Evolutionary conservation across 2,113 vertebrate genomes (phyloP), one percentile per base, ranked within the genome.

Genomic region (Cettia cetti): DNA sequence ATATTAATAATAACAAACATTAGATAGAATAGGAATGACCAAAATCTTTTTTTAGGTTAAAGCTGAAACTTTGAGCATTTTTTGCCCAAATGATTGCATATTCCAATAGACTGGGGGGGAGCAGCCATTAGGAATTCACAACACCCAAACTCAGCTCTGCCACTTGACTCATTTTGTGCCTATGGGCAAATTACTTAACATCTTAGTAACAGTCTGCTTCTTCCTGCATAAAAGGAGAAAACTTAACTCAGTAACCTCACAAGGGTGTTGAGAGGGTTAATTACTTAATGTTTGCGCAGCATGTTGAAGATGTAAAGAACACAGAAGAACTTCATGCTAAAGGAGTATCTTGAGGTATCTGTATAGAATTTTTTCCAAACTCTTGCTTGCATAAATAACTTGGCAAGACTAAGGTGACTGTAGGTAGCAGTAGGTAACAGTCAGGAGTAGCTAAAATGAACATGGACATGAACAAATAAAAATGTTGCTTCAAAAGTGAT

Each of bases 81-180:
- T 61, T 91, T 71, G 7, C 44, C 37, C 22, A 66, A 92, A 70
- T n/a, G 54, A 40, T 65, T 15, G 4, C 19, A 3, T 71, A 57
- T 57, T 94, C 44, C 53, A 63, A 3, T 26, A 56, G 54, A 68
- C 19, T 75, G 22, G 84, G 75, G 70, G 89, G 59, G n/a, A n/a
- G 56, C 39, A 20, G 64, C 57, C 12, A 85, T 82, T 78, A 71
- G 75, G 86, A 89, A 90, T 95, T 93, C 71, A 74, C 9, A 90
- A 54, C 71, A 91, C 71, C 39, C 13, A 19, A 54, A 66, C 31
- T 64, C 53, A 39, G 72, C 68, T 94, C 94, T 94, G 87, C 53
- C 42, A 64, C 26, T 72, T 89, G 89, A 87, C 78, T 96, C 84
- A 91, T 69, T 90, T 79, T 92, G 71, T 83, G 86, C 89, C 96